phyloP scores from a whole-genome alignment of 2,888 invertebrate genomes.

The Dugesia japonica region DNA sequence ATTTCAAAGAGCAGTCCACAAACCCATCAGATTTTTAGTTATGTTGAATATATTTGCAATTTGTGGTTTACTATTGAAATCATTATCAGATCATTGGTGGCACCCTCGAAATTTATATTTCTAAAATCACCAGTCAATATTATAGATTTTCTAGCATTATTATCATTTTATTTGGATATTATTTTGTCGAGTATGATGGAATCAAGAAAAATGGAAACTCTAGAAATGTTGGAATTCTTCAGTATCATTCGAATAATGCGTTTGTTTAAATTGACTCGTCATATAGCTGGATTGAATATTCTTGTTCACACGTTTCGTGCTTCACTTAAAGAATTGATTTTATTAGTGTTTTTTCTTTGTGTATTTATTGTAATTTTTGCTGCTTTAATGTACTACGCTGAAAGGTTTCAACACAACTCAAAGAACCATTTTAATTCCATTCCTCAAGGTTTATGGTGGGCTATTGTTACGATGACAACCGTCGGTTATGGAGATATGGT shows the following conservation, averaged over 20 bases:
- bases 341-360: slow-evolving; percentile 82
- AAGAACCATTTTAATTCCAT: slow-evolving; percentile 84
- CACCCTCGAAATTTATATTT: slow-evolving; percentile 74
- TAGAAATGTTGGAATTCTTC: slow-evolving; percentile 32
- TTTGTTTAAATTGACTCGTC: slow-evolving; percentile 32
- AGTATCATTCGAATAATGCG: slow-evolving; percentile 53
- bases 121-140: slow-evolving; percentile 75
- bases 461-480: slow-evolving; percentile 83
- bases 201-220: neutral
- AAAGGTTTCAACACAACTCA: slow-evolving; percentile 65
- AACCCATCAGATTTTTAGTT: slow-evolving; percentile 54
- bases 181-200: slow-evolving; percentile 23
- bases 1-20: slow-evolving; percentile 23
- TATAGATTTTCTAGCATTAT: slow-evolving; percentile 55
- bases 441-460: slow-evolving; percentile 85
- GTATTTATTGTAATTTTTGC: slow-evolving; percentile 88
- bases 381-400: slow-evolving; percentile 80
- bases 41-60: slow-evolving; percentile 77
- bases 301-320: slow-evolving; percentile 90
- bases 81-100: slow-evolving; percentile 67
- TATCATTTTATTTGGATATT: slow-evolving; percentile 34
- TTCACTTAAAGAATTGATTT: slow-evolving; percentile 72
- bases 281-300: slow-evolving; percentile 57
- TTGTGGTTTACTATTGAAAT: slow-evolving; percentile 86
- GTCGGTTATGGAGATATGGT: slow-evolving; percentile 88